Evolutionary conservation across 2,888 invertebrate genomes (phyloP).

Genomic region (Microdon myrmicae): DNA sequence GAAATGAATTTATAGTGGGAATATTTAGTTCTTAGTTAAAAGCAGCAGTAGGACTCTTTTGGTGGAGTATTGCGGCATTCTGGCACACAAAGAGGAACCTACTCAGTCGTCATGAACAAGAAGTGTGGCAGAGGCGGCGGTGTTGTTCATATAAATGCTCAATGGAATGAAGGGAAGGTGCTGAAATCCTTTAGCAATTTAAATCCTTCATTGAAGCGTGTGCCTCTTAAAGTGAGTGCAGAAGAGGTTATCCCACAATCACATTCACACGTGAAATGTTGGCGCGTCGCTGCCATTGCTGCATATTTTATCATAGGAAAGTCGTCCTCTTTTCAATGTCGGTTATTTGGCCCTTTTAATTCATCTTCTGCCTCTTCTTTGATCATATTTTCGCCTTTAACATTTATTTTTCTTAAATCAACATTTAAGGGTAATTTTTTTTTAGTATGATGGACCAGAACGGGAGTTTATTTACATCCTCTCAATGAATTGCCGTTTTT

Average conservation of each 20-base stretch:
- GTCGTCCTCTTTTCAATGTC: conserved; percentile 49
- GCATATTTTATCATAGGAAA: conserved; percentile 48
- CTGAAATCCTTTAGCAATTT: conserved; percentile 47
- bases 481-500: too few relatives aligned
- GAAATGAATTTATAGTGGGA: conserved; percentile 44
- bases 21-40: conserved; percentile 42
- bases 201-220: conserved; percentile 52
- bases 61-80: conserved; percentile 43
- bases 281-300: conserved; percentile 50
- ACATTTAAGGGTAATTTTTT: too few relatives aligned
- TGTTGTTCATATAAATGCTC: conserved; percentile 11
- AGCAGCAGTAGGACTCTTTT: conserved; percentile 34
- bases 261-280: conserved; percentile 44
- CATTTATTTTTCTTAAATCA: too few relatives aligned
- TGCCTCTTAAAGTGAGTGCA: conserved; percentile 51
- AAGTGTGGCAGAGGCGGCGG: conserved; percentile 21
- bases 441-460: too few relatives aligned
- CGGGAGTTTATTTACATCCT: too few relatives aligned
- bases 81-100: conserved; percentile 45
- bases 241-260: conserved; percentile 51
- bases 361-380: conserved; percentile 36
- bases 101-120: conserved; percentile 45
- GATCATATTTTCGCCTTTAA: too few relatives aligned
- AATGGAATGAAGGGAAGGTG: conserved; percentile 7
- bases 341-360: conserved; percentile 50